Evolutionary conservation across 2,113 vertebrate species (phyloP).

Genomic region (Arothron firmamentum): DNA sequence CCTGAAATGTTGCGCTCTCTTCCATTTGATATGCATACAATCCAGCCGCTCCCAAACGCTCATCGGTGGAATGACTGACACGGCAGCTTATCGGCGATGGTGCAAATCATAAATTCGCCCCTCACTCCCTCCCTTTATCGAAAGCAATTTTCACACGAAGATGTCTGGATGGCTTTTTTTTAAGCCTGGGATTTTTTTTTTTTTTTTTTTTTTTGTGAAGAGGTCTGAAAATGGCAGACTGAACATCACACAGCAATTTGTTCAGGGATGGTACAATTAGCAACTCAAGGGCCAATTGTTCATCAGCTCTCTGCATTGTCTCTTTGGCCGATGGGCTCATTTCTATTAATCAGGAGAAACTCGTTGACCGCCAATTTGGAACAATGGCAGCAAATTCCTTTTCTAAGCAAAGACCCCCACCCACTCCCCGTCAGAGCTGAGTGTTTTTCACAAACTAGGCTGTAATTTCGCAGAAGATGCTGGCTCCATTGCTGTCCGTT

Average conservation of each 20-base stretch:
- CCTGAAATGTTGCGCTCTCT: constrained; percentile 22
- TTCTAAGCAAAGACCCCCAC: constrained; percentile 21
- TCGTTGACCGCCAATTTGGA: constrained; percentile 37
- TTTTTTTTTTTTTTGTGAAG: too few species aligned
- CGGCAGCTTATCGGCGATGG: constrained; percentile 19
- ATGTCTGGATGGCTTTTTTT: not conserved
- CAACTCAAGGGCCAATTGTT: constrained; percentile 20
- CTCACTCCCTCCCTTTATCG: constrained; percentile 4
- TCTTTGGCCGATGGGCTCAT: constrained; percentile 20
- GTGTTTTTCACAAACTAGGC: constrained; percentile 21
- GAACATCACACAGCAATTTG: not conserved
- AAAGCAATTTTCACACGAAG: constrained; percentile 12
- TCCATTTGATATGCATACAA: constrained; percentile 41
- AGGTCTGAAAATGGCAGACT: not conserved
- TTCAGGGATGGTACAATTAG: constrained; percentile 19
- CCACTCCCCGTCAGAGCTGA: constrained; percentile 28
- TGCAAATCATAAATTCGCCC: constrained; percentile 15
- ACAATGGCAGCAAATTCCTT: constrained; percentile 45
- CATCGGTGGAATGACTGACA: constrained; percentile 19
- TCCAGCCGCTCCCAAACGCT: constrained; percentile 19
- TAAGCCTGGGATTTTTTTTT: not conserved
- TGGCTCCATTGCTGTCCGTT: not conserved
- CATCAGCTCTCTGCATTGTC: not conserved
- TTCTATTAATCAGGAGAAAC: constrained; percentile 30
- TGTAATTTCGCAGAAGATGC: not conserved